A percentile compares a stretch with the other conserved stretches of the same genome.
Evolutionary conservation across 2,797 vertebrate genomes (phyloP).

Genomic region (Centroberyx gerrardi): DNA sequence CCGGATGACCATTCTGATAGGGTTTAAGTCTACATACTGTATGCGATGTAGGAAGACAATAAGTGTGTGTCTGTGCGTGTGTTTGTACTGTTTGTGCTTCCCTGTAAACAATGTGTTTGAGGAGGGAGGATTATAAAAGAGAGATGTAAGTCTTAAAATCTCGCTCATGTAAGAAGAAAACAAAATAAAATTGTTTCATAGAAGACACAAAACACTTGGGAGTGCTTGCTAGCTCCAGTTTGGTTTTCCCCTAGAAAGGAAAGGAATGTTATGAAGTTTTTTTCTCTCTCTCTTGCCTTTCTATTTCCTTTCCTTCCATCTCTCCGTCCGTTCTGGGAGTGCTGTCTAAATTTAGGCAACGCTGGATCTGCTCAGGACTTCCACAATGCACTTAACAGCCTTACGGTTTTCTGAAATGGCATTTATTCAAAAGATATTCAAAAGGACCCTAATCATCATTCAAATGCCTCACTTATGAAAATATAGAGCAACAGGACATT

Average conservation of each 20-base stretch:
- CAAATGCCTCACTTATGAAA: neutral
- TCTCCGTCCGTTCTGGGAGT: neutral
- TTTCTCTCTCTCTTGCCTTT: slow-evolving; percentile 6
- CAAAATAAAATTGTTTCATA: neutral
- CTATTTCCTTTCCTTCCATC: slow-evolving; percentile 31
- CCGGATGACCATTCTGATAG: neutral
- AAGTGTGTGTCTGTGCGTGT: neutral
- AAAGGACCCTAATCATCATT: neutral
- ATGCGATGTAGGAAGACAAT: neutral
- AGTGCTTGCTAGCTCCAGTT: neutral
- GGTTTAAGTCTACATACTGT: too few relatives aligned
- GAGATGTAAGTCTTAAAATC: neutral
- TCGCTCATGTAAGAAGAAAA: neutral
- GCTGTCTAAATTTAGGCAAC: slow-evolving; percentile 16
- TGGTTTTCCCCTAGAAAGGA: slow-evolving; percentile 60
- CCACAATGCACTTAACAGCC: neutral
- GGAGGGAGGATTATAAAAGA: neutral
- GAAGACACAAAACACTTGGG: neutral
- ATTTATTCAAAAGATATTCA: neutral
- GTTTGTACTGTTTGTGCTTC: neutral
- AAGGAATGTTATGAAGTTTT: slow-evolving; percentile 65
- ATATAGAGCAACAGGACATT: too few relatives aligned
- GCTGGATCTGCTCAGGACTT: slow-evolving; percentile 16
- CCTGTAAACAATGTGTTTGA: neutral
- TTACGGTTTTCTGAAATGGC: neutral